These are phyloP conservation scores for Montifringilla adamsi DNA, from an alignment of 2,113 vertebrate species.

Conservation along the genomic window DNA sequence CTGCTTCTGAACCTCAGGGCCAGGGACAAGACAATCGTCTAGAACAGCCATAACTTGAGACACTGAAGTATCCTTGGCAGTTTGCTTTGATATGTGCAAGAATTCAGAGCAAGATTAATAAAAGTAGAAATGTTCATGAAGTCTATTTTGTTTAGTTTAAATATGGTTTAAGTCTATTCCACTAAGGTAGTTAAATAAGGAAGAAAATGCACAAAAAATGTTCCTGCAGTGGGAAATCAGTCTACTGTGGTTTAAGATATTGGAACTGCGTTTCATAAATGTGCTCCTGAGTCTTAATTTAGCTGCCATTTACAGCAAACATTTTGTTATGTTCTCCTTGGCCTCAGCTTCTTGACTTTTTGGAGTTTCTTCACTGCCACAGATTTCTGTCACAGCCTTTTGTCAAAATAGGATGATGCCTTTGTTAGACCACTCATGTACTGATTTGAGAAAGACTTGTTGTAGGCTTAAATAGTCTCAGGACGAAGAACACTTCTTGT, in stretches of 20 bases:
- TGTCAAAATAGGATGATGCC: not conserved
- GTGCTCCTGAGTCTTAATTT: not conserved
- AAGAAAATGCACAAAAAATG: not conserved
- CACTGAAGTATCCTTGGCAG: not conserved
- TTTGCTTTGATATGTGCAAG: not conserved
- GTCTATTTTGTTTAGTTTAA: not conserved
- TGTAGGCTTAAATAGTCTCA: not conserved
- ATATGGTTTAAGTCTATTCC: not conserved
- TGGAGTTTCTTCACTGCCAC: not conserved
- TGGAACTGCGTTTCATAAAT: not conserved
- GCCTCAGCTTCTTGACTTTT: not conserved
- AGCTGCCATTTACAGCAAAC: no score
- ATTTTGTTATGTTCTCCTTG: not conserved
- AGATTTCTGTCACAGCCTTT: not conserved
- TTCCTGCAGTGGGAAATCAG: not conserved
- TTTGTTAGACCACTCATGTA: not conserved
- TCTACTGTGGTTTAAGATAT: not conserved
- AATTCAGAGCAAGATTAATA: not conserved
- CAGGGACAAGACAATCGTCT: not conserved
- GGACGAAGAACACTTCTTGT: not conserved
- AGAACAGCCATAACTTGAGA: not conserved
- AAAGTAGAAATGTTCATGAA: not conserved
- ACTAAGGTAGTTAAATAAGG: not conserved
- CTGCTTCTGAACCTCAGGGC: not conserved
- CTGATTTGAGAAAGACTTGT: not conserved